Base-by-base conservation (phyloP, 1,140 invertebrate species). In the Eupeodes corollae region DNA sequence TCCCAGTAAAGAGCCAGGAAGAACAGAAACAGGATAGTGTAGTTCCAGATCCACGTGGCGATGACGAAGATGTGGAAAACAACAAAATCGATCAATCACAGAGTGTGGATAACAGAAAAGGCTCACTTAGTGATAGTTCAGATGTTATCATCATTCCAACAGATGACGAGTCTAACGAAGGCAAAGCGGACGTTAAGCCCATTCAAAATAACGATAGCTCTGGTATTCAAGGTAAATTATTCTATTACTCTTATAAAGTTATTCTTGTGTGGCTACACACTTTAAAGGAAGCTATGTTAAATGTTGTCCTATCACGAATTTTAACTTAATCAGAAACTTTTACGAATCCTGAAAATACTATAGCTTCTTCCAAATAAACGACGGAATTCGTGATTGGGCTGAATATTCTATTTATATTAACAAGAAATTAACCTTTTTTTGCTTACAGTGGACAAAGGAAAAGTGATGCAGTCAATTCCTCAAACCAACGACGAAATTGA, bases 101-200 rank as follows among this genome's bases (percentile, higher is more conserved):
- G 16, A 19, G 12, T 15, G 3, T 41, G 11, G n/a, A 12, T n/a
- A 41, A 41, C 5, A 45, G 31, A 18, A 43, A 48, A 48, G n/a
- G 14, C 21, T 34, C 42, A 32, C 19, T 12, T 16, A 50, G 48
- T 37, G 43, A 50, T 16, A 45, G 39, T 37, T 50, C 48, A 12
- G 48, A 50, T 42, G 44, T 46, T 12, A 44, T 50, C 21, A n/a
- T 50, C 8, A 50, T 50, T 26, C 48, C 48, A 33, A 45, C 42
- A 2, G 48, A 49, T 46, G 48, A 46, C 31, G 47, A 49, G 15
- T 43, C 44, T 5, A 16, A 15, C 13, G 39, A 21, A 6, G 16
- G 16, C 5, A 41, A 16, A 12, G 39, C 5, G 3, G 16, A 16
- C 16, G 39, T 15, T 6, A 16, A 18, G 16, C 11, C 39, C 3